Evolutionary conservation across 1,140 invertebrate species (phyloP).

Genomic region (Dendrolimus kikuchii): DNA sequence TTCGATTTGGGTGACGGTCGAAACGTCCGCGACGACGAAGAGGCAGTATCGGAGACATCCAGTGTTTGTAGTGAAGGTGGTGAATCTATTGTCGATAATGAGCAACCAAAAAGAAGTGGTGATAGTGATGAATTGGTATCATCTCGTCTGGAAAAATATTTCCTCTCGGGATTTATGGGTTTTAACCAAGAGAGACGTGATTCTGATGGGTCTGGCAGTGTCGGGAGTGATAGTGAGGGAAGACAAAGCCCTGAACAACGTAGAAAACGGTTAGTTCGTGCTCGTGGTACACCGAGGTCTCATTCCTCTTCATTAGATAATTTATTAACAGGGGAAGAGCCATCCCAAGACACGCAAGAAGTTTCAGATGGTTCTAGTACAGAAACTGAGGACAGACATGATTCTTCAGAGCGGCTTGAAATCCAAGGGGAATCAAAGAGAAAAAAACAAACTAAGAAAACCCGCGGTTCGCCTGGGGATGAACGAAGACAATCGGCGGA

Average conservation of each 20-base stretch:
- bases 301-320: conserved; percentile 87
- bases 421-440: conserved; percentile 87
- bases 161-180: conserved; percentile 88
- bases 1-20: conserved; percentile 85
- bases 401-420: conserved; percentile 79
- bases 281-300: conserved; percentile 84
- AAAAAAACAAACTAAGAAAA: conserved; percentile 81
- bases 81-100: conserved; percentile 76
- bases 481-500: conserved; percentile 61
- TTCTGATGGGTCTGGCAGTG: conserved; percentile 88
- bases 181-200: conserved; percentile 82
- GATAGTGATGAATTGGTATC: conserved; percentile 84
- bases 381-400: conserved; percentile 85
- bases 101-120: conserved; percentile 67
- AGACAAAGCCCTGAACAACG: conserved; percentile 89
- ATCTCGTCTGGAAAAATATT: conserved; percentile 92
- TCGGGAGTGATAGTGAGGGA: conserved; percentile 88
- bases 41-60: conserved; percentile 89
- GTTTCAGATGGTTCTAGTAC: conserved; percentile 82
- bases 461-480: conserved; percentile 73
- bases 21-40: conserved; percentile 73
- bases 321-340: conserved; percentile 75
- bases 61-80: conserved; percentile 89
- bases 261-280: conserved; percentile 83
- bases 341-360: conserved; percentile 64